phyloP scores from a whole-genome alignment of 2,888 invertebrate species.

The Chloroclysta siterata region DNA sequence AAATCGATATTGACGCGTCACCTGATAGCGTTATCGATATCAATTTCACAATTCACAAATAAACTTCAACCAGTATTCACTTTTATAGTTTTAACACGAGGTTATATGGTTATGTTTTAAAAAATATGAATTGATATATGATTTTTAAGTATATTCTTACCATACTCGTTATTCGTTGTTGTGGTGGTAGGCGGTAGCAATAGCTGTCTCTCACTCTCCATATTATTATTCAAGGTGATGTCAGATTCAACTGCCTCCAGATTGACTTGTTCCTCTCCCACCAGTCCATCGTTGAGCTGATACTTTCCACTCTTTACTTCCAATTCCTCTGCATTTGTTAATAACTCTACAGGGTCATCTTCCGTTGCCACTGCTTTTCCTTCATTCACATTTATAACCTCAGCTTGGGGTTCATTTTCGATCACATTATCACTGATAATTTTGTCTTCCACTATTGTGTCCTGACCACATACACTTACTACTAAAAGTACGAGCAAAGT shows the following conservation, averaged over 20 bases:
- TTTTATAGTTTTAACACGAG: not conserved
- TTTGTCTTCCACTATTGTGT: conserved; percentile 57
- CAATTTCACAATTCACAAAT: conserved; percentile 29
- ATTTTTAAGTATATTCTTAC: conserved; percentile 44
- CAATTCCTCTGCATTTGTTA: conserved; percentile 55
- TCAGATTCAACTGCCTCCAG: conserved; percentile 57
- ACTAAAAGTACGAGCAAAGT: conserved; percentile 65
- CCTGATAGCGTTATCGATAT: conserved; percentile 27
- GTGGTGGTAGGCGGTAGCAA: conserved; percentile 55
- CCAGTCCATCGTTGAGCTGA: conserved; percentile 66
- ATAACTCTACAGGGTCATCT: conserved; percentile 59
- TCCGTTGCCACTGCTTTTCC: conserved; percentile 42
- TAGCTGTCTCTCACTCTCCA: conserved; percentile 68
- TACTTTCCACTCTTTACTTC: conserved; percentile 74
- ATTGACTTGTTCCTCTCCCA: conserved; percentile 58
- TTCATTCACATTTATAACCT: conserved; percentile 45
- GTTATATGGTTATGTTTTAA: not conserved
- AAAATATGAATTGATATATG: not conserved
- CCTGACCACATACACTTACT: conserved; percentile 72
- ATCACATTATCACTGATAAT: conserved; percentile 54
- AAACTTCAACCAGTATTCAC: conserved; percentile 13
- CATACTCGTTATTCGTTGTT: conserved; percentile 67
- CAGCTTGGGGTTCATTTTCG: conserved; percentile 35
- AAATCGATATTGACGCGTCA: conserved; percentile 33
- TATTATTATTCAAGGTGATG: conserved; percentile 53